These are phyloP conservation scores for Lithobates pipiens DNA, from an alignment of 2,797 vertebrate species.

Conservation along the genomic window DNA sequence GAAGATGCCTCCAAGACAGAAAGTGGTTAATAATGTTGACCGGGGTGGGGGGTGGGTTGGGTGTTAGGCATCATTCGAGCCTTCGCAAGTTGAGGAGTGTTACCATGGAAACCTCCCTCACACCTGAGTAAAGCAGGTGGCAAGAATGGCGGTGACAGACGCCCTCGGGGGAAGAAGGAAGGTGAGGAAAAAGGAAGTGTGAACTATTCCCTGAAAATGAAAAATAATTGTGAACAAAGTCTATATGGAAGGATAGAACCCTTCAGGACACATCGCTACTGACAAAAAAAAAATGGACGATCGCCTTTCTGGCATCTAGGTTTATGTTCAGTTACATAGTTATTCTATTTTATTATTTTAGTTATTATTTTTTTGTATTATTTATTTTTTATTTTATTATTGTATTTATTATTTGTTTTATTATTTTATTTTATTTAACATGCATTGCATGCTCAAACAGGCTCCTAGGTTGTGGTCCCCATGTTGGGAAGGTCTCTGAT, in stretches of 20 bases:
- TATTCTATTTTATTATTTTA: too few species aligned
- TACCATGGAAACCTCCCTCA: constrained; percentile 51
- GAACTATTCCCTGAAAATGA: constrained; percentile 8
- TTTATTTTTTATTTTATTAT: too few species aligned
- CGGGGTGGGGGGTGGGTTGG: too few species aligned
- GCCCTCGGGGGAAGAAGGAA: constrained; percentile 28
- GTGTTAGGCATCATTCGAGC: constrained; percentile 37
- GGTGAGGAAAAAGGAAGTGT: constrained; percentile 35
- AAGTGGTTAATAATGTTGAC: constrained; percentile 49
- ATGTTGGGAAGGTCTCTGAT: too few species aligned
- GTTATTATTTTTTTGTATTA: too few species aligned
- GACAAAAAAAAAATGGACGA: not conserved
- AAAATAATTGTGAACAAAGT: constrained; percentile 10
- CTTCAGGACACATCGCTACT: constrained; percentile 36
- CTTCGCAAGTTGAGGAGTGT: constrained; percentile 35
- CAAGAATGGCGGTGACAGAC: constrained; percentile 54
- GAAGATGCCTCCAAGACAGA: constrained; percentile 42
- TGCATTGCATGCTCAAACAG: too few species aligned
- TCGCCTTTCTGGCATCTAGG: constrained; percentile 12
- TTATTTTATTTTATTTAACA: too few species aligned
- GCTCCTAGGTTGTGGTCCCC: too few species aligned
- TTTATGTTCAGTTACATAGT: not conserved
- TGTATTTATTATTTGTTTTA: too few species aligned
- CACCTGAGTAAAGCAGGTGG: constrained; percentile 62
- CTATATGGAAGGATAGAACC: not conserved